Percentiles rank a stretch among this genome's conserved stretches.
Evolutionary conservation across 2,797 vertebrate genomes (phyloP).

Genomic region (Coregonus suidteri): DNA sequence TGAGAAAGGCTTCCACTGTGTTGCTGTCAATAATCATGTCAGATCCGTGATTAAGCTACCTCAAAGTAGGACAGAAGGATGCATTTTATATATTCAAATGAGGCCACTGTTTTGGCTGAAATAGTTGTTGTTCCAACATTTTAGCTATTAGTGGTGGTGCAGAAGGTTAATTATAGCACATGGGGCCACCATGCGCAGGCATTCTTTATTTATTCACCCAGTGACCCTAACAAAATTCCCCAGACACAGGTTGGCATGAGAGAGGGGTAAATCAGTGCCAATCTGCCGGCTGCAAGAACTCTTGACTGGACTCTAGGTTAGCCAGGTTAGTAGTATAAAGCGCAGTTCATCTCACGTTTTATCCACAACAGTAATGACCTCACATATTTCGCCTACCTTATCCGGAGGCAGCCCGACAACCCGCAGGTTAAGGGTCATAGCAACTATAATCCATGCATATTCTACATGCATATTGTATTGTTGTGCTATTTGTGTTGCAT

Average conservation of each 20-base stretch:
- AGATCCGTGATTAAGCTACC: too few relatives aligned
- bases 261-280: conserved; percentile 13
- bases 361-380: too few relatives aligned
- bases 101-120: too few relatives aligned
- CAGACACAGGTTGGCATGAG: conserved; percentile 15
- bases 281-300: conserved; percentile 5
- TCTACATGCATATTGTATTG: not conserved
- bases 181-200: not conserved
- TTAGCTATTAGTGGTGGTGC: not conserved
- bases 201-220: conserved; percentile 5
- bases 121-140: not conserved
- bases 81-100: too few relatives aligned
- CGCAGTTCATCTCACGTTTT: too few relatives aligned
- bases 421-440: conserved; percentile 1
- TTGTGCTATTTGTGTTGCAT: not conserved
- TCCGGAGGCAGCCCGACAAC: too few relatives aligned
- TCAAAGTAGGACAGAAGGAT: too few relatives aligned
- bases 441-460: not conserved
- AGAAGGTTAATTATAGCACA: not conserved
- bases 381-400: too few relatives aligned
- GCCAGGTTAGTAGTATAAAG: not conserved
- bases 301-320: not conserved
- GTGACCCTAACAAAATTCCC: not conserved
- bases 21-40: too few relatives aligned
- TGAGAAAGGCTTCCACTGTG: too few relatives aligned